Conservation (phyloP, 2,888 invertebrate species). For the Heliconius erato region DNA sequence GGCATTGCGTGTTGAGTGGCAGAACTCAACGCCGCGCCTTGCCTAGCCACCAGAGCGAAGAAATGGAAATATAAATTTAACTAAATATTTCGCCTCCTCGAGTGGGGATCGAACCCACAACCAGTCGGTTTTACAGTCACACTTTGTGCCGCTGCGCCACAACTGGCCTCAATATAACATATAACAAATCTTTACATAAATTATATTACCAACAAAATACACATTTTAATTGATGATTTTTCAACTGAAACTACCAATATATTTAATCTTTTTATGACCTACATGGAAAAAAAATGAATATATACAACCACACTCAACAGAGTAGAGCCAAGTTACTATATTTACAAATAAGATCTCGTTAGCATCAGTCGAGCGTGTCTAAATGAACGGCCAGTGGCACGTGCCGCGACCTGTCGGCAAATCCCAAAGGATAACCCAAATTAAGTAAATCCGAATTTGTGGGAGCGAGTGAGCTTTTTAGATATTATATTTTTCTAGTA, state of each 20-base stretch:
- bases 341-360: conserved; percentile 20
- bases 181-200: no score
- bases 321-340: neutral
- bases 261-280: neutral
- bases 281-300: neutral
- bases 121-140: no score
- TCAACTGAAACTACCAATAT: neutral
- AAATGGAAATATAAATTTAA: no score
- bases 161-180: no score
- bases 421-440: conserved; percentile 40
- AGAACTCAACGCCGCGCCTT: no score
- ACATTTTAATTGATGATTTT: neutral
- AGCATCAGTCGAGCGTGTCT: conserved; percentile 30
- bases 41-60: no score
- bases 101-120: no score
- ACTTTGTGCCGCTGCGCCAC: no score
- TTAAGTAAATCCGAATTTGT: conserved; percentile 35
- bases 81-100: no score
- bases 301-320: neutral
- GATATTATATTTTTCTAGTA: conserved; percentile 1
- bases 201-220: no score
- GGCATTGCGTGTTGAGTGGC: no score
- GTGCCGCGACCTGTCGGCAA: conserved; percentile 39
- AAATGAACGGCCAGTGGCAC: conserved; percentile 33
- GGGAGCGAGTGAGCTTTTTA: conserved; percentile 32